These are phyloP conservation scores for Sebastes taczanowskii DNA, from an alignment of 2,797 vertebrate species.

Conservation along the genomic window DNA sequence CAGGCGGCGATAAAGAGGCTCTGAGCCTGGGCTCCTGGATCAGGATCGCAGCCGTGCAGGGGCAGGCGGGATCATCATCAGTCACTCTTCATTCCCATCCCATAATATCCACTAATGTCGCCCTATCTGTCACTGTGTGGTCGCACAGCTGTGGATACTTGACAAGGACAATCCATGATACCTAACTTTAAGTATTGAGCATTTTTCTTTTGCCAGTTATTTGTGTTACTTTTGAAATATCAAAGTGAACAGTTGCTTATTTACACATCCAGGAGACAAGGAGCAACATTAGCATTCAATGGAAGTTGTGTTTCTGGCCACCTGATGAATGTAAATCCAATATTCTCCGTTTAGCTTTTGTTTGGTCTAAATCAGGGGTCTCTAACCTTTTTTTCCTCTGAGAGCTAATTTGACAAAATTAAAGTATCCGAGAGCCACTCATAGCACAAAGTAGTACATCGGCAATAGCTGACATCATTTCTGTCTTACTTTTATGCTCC, in stretches of 20 bases:
- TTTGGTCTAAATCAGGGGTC: no score
- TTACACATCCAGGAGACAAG: not conserved
- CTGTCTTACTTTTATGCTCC: no score
- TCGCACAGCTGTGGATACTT: slow-evolving; percentile 3
- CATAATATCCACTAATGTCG: slow-evolving; percentile 32
- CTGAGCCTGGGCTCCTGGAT: slow-evolving; percentile 30
- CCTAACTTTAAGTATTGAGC: not conserved
- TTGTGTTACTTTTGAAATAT: not conserved
- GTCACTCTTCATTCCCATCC: slow-evolving; percentile 12
- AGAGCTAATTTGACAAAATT: no score
- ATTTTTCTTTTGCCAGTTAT: not conserved
- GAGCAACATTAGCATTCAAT: not conserved
- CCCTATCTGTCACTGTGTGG: slow-evolving; percentile 20
- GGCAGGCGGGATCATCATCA: slow-evolving; percentile 27
- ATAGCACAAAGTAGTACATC: no score
- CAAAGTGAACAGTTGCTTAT: no score
- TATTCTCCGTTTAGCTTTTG: no score
- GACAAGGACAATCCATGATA: not conserved
- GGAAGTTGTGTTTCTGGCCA: not conserved
- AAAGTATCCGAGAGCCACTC: no score
- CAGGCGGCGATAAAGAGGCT: slow-evolving; percentile 31
- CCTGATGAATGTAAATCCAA: no score
- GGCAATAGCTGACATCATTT: no score
- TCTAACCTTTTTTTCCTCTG: no score
- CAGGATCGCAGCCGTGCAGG: slow-evolving; percentile 28